These are phyloP conservation scores for Kryptolebias marmoratus DNA, from an alignment of 2,113 vertebrate genomes.

Conservation along the genomic window DNA sequence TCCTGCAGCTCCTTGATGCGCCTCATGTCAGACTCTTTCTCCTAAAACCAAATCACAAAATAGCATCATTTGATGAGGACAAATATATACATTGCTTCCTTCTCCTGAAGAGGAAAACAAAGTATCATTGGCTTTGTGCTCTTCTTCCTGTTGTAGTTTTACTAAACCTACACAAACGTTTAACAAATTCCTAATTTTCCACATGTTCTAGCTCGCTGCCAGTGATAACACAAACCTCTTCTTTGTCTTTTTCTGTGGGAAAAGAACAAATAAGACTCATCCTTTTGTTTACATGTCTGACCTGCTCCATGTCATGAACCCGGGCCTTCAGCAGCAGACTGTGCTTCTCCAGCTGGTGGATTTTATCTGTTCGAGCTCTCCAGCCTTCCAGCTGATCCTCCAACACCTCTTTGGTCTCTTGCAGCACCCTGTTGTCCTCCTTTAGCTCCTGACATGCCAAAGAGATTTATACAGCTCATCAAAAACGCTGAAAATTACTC, in stretches of 20 bases:
- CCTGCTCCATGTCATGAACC: constrained; percentile 96
- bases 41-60: constrained; percentile 73
- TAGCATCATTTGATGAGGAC: background rate
- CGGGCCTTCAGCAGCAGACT: constrained; percentile 91
- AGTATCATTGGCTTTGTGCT: too few relatives aligned
- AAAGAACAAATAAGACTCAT: too few relatives aligned
- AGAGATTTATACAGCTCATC: background rate
- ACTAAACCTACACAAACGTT: too few relatives aligned
- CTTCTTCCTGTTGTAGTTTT: too few relatives aligned
- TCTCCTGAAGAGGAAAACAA: background rate
- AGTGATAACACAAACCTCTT: background rate
- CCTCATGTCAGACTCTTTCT: constrained; percentile 86
- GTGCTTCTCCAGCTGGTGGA: constrained; percentile 97
- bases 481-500: too few relatives aligned
- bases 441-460: constrained; percentile 87
- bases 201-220: too few relatives aligned
- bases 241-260: too few relatives aligned
- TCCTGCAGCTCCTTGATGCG: constrained; percentile 90
- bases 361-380: constrained; percentile 91
- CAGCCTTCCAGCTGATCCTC: constrained; percentile 93
- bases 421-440: constrained; percentile 96
- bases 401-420: constrained; percentile 97
- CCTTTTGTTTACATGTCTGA: constrained; percentile 54
- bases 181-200: too few relatives aligned
- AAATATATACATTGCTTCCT: background rate